Base-by-base conservation (phyloP, 1,140 invertebrate species). In the Leguminivora glycinivorella region DNA sequence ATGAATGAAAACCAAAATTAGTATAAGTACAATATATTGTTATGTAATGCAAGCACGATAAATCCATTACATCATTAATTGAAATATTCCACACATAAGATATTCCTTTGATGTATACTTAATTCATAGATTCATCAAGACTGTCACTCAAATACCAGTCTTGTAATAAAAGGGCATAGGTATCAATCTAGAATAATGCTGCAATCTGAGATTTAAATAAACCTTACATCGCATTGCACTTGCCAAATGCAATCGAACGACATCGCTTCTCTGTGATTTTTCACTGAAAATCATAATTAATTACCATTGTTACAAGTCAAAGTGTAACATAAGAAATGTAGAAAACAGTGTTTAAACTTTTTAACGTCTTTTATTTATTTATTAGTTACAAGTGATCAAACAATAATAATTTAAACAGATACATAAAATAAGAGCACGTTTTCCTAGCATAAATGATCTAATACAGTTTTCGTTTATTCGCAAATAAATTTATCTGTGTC, bases 221-320 rank as follows among this genome's bases (percentile, higher is more conserved):
- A 52, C 47, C 22, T 29, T 58, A 29, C 58, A 7, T 2, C 34
- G 17, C 38, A 14, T 22, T 43, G 31, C 66, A 67, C n/a, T 67
- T 67, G 66, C 26, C 66, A 67, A 67, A 67, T 19, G 40, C 34
- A 67, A 17, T 25, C 31, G 24, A 17, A 67, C 29, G 66, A 67
- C 10, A 40, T 47, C 29, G 19, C 66, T 40, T 22, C 66, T 29
- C 24, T 34, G 58, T 5, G 25, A 63, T 63, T 29, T 29, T 29
- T 63, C n/a, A 29, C 26, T 63, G 25, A 43, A 43, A 43, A 22
- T 22, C n/a, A 52, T 52, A 22, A n/a, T 52, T 22, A 52, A 6
- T 52, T 17, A 22, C 19, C 17, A 22, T 52, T 52, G 19, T 52
- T 22, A 52, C 1, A 52, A 7, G 7, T 47, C 22, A 17, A 52